Base-by-base conservation (phyloP, 2,797 vertebrate genomes). In the Protosalanx chinensis region DNA sequence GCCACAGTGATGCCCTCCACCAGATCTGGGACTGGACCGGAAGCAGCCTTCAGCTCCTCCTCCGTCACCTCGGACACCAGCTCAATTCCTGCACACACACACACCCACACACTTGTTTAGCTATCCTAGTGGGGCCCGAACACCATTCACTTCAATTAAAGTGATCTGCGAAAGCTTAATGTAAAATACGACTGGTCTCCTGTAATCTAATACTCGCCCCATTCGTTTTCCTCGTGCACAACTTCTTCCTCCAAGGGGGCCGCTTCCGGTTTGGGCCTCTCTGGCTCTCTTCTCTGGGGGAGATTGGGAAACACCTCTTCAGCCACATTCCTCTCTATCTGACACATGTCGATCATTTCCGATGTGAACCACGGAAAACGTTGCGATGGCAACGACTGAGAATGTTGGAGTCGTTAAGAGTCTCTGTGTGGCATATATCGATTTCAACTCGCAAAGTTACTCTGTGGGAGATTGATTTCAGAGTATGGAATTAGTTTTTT, bases 1-100 rank as follows among this genome's bases (percentile, higher is more conserved):
- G 97, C 97, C 78, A 98, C 93, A 58, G 91, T 94, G 84, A 99
- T 98, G 84, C 97, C 98, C 69, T 95, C 93, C 5, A 97, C 96
- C 82, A 99, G 93, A 71, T 95, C 93, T 1, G 94, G 95, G 60
- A 94, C 77, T 0, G 90, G 86, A 64, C 95, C 96, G 27, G 94
- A 92, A 53, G 95, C 94, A 51, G 92, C 93, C 78, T 94, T 89
- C 79, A 97, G 79, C 82, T 99, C 98, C 5, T 91, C 92, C 67
- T 96, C 95, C 6, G 95, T 95, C 80, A 92, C 92, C 83, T 99
- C 97, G 1, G 96, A 96, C 27, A 99, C 94, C 70, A 99, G 80
- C 84, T 98, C 97, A 4, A 99, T 99, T 59, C 97, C 97, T 99
- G 79, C 51, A 16, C 32, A 60, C 58, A 68, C 6, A 53, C 37